Evolutionary conservation across 2,113 vertebrate species (phyloP), one percentile per base, ranked within the genome.

Genomic region (Ceuthmochares aereus): DNA sequence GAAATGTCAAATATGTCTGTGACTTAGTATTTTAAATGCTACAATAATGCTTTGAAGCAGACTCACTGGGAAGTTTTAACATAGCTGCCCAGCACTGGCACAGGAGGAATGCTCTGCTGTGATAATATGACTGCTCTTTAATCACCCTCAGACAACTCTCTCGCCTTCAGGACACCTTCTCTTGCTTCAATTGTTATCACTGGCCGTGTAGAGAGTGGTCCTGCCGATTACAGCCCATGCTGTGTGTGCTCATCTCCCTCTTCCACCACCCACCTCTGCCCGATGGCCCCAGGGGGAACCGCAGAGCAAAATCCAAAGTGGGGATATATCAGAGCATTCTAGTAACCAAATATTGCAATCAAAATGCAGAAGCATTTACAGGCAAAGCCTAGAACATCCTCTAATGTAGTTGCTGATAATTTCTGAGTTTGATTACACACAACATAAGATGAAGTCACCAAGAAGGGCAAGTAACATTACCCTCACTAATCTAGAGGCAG

Each of bases 121-220:
- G 96, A 97, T 97, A 97, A 95, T 52, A 14, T 0, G 2, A 12
- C 63, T 63, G 42, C 47, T 77, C 73, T 92, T 92, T 96, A 96
- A 96, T 96, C 96, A 49, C 58, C 34, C 34, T 30, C 25, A 6
- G 37, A 59, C 90, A 95, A 95, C n/a, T 55, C 54, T 12, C n/a
- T 45, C 52, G n/a, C 40, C 62, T 47, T 86, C 32, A 54, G 1
- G 18, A 87, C 14, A 55, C 70, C 87, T 89, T 66, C 81, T 85
- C 68, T 59, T 0, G 9, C 91, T 73, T 22, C 70, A 73, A 20
- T 92, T 68, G 55, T 54, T 97, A 96, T 97, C 95, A 0, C 23
- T 4, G 32, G 54, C 58, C 79, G 29, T 4, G 42, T 1, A 17
- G 75, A 95, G 96, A 43, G 72, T 59, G 95, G 81, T 40, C 34